Base-by-base conservation (phyloP, 2,888 invertebrate genomes). In the Mesorhabditis spiculigera region DNA sequence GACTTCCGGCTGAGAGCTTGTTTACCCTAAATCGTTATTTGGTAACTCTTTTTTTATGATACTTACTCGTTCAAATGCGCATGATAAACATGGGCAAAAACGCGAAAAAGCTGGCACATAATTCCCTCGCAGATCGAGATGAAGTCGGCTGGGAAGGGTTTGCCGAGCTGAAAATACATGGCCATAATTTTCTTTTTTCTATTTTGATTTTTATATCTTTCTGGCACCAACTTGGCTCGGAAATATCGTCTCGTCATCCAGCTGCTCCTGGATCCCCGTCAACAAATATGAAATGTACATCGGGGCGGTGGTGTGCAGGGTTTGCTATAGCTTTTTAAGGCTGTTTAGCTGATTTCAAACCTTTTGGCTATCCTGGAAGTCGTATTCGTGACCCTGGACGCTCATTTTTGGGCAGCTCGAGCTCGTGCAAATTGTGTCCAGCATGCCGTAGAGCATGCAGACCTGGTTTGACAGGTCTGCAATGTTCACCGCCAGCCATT, bases 211-310 rank as follows among this genome's bases (percentile, higher is more conserved):
- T 28, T 28, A 1, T 28, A 28, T 28, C 28, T 28, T 28, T 28
- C 28, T 28, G 28, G 85, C 86, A 91, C 92, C 92, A 86, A 98
- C 96, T 90, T 97, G 97, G 5, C 96, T 96, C 62, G 98, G 98
- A 86, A 99, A 99, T 58, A 97, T 89, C 10, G 93, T 93, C 88
- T 99, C 98, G 86, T 98, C 97, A 86, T 99, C 98, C 75, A 99
- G 90, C 87, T 98, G 97, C 88, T 97, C 96, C 88, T 98, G 98
- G 71, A 97, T 96, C 95, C 96, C 97, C 42, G 96, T 95, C 95
- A 98, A 95, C 80, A 98, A 90, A 89, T 95, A 97, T 89, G 98
- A 97, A 82, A 98, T 97, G 88, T 98, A 98, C 50, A 66, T 67
- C 0, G 78, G 74, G 41, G 78, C 78, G 67, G 71, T 70, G n/a